A percentile compares a stretch with the other conserved stretches of the same genome.
Conservation (phyloP, 2,113 vertebrate species). For the Pelodiscus sinensis region DNA sequence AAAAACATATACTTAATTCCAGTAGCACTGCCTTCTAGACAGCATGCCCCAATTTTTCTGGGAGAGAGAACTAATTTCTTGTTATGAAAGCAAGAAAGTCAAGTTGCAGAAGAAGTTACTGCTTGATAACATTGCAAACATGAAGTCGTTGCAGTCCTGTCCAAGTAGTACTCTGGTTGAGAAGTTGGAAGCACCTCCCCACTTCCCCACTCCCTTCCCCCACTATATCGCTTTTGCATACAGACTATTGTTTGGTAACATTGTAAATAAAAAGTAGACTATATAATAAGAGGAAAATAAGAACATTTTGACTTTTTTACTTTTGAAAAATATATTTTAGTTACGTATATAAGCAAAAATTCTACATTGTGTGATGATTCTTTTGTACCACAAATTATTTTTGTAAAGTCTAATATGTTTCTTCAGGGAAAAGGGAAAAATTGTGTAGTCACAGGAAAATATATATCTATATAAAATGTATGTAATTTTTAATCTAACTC, state of each 20-base stretch:
- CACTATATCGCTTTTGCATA: slow-evolving; percentile 43
- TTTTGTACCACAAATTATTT: slow-evolving; percentile 85
- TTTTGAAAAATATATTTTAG: slow-evolving; percentile 76
- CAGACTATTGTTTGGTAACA: slow-evolving; percentile 66
- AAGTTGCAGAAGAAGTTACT: neutral
- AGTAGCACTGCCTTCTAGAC: neutral
- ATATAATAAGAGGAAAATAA: slow-evolving; percentile 67
- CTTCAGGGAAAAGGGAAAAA: slow-evolving; percentile 69
- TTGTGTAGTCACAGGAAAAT: slow-evolving; percentile 60
- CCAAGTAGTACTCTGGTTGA: slow-evolving; percentile 15
- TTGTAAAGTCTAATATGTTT: slow-evolving; percentile 77
- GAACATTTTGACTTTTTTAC: slow-evolving; percentile 79
- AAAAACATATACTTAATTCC: rapidly evolving
- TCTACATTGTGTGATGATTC: slow-evolving; percentile 75
- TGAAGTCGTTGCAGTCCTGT: slow-evolving; percentile 22
- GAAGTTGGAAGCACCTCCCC: slow-evolving; percentile 18
- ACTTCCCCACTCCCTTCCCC: neutral
- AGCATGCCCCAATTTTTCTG: neutral
- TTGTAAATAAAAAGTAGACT: slow-evolving; percentile 80
- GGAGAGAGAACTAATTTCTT: neutral
- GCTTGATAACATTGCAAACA: neutral
- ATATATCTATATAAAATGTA: neutral
- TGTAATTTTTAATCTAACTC: slow-evolving; percentile 56
- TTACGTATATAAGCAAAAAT: slow-evolving; percentile 74
- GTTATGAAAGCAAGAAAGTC: neutral